These are phyloP conservation scores for Indicator maculatus DNA, from an alignment of 2,113 vertebrate species.

Conservation along the genomic window DNA sequence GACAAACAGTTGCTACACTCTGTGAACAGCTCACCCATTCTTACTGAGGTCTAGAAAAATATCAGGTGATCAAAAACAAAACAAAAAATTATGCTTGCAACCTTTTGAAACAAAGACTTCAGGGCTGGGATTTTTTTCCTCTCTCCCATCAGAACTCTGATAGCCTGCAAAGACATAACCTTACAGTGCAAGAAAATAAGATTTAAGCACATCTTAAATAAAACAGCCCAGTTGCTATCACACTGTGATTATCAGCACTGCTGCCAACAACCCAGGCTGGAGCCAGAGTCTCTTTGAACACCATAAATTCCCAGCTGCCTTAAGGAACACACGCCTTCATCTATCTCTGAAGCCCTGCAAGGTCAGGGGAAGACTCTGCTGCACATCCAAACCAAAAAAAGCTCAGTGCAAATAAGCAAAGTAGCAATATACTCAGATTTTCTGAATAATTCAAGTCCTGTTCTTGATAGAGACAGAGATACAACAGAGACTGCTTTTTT, in stretches of 20 bases:
- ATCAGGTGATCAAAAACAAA: conserved; percentile 24
- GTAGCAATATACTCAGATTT: neutral
- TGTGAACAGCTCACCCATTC: neutral
- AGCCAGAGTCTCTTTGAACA: conserved; percentile 51
- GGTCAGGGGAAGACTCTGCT: conserved; percentile 23
- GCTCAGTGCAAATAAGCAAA: neutral
- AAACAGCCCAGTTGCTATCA: conserved; percentile 34
- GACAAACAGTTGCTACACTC: neutral
- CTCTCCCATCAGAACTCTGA: conserved; percentile 9
- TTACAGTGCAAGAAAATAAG: conserved; percentile 11
- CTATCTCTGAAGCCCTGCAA: conserved; percentile 34
- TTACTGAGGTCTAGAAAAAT: neutral
- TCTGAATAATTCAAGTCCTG: neutral
- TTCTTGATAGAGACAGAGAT: neutral
- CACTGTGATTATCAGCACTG: conserved; percentile 31
- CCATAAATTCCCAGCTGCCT: conserved; percentile 56
- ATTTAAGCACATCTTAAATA: conserved; percentile 64
- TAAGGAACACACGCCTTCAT: conserved; percentile 17
- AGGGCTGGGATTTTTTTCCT: neutral
- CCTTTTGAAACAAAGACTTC: conserved; percentile 10
- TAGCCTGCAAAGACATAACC: conserved; percentile 32
- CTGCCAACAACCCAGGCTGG: conserved; percentile 31
- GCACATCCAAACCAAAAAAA: neutral
- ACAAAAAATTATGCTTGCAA: conserved; percentile 6
- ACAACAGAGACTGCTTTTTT: neutral